Percentiles rank a stretch among this genome's conserved stretches.
Conservation (phyloP, 2,113 vertebrate genomes). For the Antennarius striatus region DNA sequence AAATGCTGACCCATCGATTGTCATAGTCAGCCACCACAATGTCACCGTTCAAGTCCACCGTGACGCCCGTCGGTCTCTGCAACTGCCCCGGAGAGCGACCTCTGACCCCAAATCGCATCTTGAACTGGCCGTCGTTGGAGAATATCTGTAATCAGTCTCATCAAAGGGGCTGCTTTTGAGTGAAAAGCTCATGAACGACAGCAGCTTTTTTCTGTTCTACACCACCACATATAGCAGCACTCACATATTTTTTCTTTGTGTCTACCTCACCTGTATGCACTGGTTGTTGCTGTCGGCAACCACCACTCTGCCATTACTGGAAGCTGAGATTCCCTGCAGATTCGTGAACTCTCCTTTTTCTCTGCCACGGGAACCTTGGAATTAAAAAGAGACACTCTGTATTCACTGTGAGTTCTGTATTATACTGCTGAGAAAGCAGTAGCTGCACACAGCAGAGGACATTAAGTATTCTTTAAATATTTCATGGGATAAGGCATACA, state of each 20-base stretch:
- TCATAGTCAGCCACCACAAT: constrained; percentile 96
- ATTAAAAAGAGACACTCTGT: neutral
- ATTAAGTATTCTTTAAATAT: too few relatives aligned
- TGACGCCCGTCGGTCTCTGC: constrained; percentile 92
- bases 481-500: neutral
- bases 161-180: neutral
- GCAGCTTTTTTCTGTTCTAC: neutral
- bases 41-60: constrained; percentile 92
- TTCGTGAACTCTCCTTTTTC: constrained; percentile 98
- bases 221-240: neutral
- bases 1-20: constrained; percentile 98
- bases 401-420: too few relatives aligned
- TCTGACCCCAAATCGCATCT: constrained; percentile 93
- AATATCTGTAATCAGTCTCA: constrained; percentile 81
- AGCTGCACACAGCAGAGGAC: too few relatives aligned
- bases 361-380: constrained; percentile 88
- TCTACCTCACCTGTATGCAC: constrained; percentile 89
- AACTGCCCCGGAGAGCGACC: constrained; percentile 94
- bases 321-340: constrained; percentile 93
- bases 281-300: constrained; percentile 99
- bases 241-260: neutral
- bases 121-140: constrained; percentile 94
- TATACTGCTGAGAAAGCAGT: too few relatives aligned
- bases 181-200: neutral
- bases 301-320: constrained; percentile 88